Conservation (phyloP, 2,113 vertebrate species). For the Macheiramphus alcinus region DNA sequence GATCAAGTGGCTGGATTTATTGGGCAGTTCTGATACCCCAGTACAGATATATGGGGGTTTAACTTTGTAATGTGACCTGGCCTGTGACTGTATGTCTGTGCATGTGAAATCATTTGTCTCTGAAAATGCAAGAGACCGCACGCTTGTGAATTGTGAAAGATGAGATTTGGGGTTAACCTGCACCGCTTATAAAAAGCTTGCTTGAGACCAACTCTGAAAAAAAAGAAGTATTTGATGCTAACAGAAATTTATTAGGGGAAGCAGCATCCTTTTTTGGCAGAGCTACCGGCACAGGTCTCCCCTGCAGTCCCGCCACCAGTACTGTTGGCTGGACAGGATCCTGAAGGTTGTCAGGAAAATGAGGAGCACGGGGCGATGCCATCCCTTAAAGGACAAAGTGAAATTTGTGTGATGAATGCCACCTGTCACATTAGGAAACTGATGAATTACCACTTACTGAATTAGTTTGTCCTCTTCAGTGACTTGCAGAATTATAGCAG, state of each 20-base stretch:
- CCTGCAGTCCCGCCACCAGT: neutral
- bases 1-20: neutral
- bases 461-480: conserved; percentile 34
- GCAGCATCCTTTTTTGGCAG: neutral
- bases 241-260: neutral
- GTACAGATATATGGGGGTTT: neutral
- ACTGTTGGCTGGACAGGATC: neutral
- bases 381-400: neutral
- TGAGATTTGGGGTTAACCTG: neutral
- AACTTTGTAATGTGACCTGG: neutral
- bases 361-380: neutral
- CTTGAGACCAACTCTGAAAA: neutral
- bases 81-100: fast-evolving
- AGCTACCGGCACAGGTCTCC: neutral
- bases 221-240: neutral
- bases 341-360: neutral
- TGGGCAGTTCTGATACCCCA: neutral
- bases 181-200: neutral
- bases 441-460: conserved; percentile 40
- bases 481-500: neutral
- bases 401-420: conserved; percentile 1
- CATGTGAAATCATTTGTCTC: neutral
- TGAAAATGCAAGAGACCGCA: neutral
- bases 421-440: neutral
- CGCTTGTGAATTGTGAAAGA: neutral